A percentile compares a stretch with the other conserved stretches of the same genome.
phyloP scores from a whole-genome alignment of 2,888 invertebrate genomes.

The Bruchidius siliquastri region DNA sequence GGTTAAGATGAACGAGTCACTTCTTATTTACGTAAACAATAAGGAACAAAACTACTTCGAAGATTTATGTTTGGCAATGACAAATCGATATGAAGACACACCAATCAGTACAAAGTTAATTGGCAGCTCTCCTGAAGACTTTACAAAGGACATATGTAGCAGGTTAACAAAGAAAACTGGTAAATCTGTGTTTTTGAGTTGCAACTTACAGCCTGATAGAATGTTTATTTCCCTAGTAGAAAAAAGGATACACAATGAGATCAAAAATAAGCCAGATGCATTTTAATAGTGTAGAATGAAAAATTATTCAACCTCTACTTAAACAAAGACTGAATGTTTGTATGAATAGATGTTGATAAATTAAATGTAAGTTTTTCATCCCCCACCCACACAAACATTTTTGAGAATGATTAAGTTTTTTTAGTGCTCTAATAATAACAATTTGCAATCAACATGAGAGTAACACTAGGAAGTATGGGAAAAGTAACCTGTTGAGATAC shows the following conservation, averaged over 20 bases:
- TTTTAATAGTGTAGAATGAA: constrained; percentile 28
- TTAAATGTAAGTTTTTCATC: too few species aligned
- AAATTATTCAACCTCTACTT: background rate
- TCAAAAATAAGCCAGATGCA: constrained; percentile 40
- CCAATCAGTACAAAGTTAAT: constrained; percentile 44
- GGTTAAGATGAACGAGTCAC: constrained; percentile 46
- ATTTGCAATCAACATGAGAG: too few species aligned
- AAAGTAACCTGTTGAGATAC: too few species aligned
- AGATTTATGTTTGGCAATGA: constrained; percentile 44
- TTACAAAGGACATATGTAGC: constrained; percentile 23
- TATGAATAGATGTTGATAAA: too few species aligned
- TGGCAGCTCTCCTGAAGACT: constrained; percentile 39
- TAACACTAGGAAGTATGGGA: too few species aligned
- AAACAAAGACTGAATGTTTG: too few species aligned
- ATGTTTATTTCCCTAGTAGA: constrained; percentile 40
- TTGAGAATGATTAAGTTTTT: too few species aligned
- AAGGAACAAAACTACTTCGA: constrained; percentile 37
- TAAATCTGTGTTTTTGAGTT: constrained; percentile 51
- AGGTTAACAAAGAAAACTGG: constrained; percentile 44
- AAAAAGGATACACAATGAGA: constrained; percentile 45
- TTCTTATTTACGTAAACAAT: constrained; percentile 48
- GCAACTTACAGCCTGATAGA: constrained; percentile 45
- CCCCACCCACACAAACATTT: too few species aligned
- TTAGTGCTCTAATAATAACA: too few species aligned
- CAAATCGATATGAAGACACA: constrained; percentile 28